Evolutionary conservation across 2,888 invertebrate genomes (phyloP).

Genomic region (Drosophila cracens): DNA sequence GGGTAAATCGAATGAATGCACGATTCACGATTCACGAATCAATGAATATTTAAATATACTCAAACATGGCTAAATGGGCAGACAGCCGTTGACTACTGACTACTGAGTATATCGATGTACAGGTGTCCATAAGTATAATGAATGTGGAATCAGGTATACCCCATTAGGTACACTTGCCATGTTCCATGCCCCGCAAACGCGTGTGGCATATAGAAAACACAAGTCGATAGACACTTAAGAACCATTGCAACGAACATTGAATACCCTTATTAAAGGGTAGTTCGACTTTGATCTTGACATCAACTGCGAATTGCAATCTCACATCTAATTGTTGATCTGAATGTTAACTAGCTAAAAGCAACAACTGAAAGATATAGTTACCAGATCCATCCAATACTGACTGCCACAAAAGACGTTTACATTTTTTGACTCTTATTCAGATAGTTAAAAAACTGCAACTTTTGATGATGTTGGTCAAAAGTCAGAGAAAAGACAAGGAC

Average conservation of each 20-base stretch:
- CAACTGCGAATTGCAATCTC: not conserved
- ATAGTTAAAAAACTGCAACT: no score
- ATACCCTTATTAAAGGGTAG: not conserved
- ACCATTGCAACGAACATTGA: not conserved
- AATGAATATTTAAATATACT: not conserved
- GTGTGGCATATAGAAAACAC: slow-evolving; percentile 23
- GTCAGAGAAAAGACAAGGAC: no score
- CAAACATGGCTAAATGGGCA: slow-evolving; percentile 9
- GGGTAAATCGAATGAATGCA: slow-evolving; percentile 27
- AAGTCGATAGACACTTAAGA: not conserved
- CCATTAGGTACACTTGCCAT: slow-evolving; percentile 47
- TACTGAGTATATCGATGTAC: slow-evolving; percentile 25
- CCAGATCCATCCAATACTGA: not conserved
- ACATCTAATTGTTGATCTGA: not conserved
- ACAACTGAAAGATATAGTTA: not conserved
- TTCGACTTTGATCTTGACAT: not conserved
- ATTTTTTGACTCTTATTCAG: not conserved
- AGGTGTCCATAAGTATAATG: slow-evolving; percentile 59
- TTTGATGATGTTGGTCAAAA: no score
- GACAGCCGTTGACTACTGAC: slow-evolving; percentile 50
- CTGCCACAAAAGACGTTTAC: not conserved
- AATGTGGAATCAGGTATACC: slow-evolving; percentile 44
- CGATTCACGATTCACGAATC: not conserved
- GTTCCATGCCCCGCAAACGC: slow-evolving; percentile 19
- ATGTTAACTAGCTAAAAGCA: not conserved